A percentile compares a stretch with the other conserved stretches of the same genome.
phyloP scores from a whole-genome alignment of 2,113 vertebrate species.

The Nicator chloris region DNA sequence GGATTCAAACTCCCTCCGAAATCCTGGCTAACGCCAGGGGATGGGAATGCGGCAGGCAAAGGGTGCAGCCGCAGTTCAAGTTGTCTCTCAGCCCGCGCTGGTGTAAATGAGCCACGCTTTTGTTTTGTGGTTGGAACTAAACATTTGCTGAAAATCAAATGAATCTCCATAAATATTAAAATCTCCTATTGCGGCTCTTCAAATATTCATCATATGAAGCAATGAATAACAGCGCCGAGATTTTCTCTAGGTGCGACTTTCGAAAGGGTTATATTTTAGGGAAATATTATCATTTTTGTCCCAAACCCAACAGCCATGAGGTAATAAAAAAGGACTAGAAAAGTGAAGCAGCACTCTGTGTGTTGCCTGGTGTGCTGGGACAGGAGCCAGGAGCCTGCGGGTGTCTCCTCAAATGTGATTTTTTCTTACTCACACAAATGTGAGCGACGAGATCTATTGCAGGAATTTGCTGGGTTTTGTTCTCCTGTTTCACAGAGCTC shows the following conservation, averaged over 20 bases:
- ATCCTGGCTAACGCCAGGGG: accelerated
- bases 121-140: not conserved
- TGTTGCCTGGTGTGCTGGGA: not conserved
- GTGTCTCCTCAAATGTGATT: not conserved
- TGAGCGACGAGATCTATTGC: not conserved
- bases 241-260: not conserved
- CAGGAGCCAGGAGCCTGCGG: not conserved
- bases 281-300: not conserved
- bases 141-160: not conserved
- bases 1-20: accelerated
- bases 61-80: not conserved
- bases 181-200: not conserved
- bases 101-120: not conserved
- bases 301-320: not conserved
- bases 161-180: not conserved
- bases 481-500: not conserved
- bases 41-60: not conserved
- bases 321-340: not conserved
- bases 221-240: not conserved
- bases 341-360: not conserved
- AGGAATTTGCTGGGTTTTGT: not conserved
- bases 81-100: not conserved
- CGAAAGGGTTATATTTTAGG: not conserved
- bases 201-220: not conserved
- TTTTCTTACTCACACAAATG: not conserved